Base-by-base conservation (phyloP, 1,140 invertebrate genomes). In the Drosophila setifemur region DNA sequence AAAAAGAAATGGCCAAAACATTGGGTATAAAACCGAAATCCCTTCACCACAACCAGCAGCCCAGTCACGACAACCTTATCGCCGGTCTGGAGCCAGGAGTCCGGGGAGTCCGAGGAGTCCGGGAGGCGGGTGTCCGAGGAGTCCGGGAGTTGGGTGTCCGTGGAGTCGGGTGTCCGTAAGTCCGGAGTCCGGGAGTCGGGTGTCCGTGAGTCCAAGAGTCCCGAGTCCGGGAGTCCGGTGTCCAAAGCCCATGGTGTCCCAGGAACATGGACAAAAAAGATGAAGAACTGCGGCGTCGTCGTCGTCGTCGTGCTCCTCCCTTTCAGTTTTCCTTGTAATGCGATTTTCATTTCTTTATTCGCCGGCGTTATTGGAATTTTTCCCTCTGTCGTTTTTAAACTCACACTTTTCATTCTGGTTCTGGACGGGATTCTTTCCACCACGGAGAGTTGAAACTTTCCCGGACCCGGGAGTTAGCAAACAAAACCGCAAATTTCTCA, bases 331-430 rank as follows among this genome's bases (percentile, higher is more conserved):
- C 42, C 67, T 33, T 71, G 55, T 71, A 72, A 72, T 72, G 48
- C 54, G 67, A 72, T 72, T 72, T 72, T 72, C 54, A 57, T 66
- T 60, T 42, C 44, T 67, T 67, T 33, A 42, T 66, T 58, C 57
- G 52, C 57, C 35, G 35, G 26, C 28, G 37, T 42, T 39, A 61
- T 61, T 61, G 57, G 57, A 35, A 61, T 61, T 54, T 60, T 39
- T 21, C 4, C 11, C n/a, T 12, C 19, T 14, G 18, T 19, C 28
- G 4, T 12, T 33, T 33, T 33, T 33, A n/a, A n/a, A 1, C 55
- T 14, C 52, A 9, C 55, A 42, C 19, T 60, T 40, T 57, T 57
- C 25, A 39, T 31, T 60, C 14, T 55, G n/a, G n/a, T n/a, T n/a
- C n/a, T n/a, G n/a, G n/a, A n/a, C n/a, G n/a, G n/a, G n/a, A n/a